Base-by-base conservation (phyloP, 2,888 invertebrate genomes). In the Nephrotoma flavescens region DNA sequence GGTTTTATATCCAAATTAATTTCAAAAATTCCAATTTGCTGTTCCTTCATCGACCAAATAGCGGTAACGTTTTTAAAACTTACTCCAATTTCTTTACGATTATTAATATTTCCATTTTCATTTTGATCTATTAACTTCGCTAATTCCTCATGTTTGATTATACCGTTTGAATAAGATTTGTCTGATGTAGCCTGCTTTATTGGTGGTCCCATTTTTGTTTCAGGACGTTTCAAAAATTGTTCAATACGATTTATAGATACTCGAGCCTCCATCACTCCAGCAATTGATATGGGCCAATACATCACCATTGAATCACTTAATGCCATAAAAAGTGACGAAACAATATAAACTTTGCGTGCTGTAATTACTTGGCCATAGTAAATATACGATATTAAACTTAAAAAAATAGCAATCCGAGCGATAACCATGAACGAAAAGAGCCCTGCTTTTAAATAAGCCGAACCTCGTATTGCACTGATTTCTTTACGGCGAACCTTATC, bases 261-360 rank as follows among this genome's bases (percentile, higher is more conserved):
- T 84, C 94, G 92, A 0, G 95, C 95, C 89, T 97, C 97, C 0
- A 96, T 93, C 0, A 95, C 93, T 89, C 95, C 95, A 1, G 95
- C 95, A 57, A 97, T 94, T 0, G 96, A 96, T 89, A 94, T 92
- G 0, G 97, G 97, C 89, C 97, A 95, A 90, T 96, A 97, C 52
- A 96, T 95, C 0, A 96, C 96, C 91, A 97, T 93, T 0, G 95
- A 94, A 87, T 95, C 94, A 83, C 96, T 94, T 4, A 97, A 91
- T 87, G 96, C 95, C 89, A 96, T 96, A 90, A 96, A 97, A 88
- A 97, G 95, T 0, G 97, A 95, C 42, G 96, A 95, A 52, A 96
- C 93, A 7, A 96, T 95, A 90, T 96, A 97, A 0, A 96, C 94
- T 90, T 94, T 95, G 86, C 96, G 95, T 0, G 97, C 95, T 0